Evolutionary conservation across 2,888 invertebrate genomes (phyloP).

Genomic region (Apodemia duryi): DNA sequence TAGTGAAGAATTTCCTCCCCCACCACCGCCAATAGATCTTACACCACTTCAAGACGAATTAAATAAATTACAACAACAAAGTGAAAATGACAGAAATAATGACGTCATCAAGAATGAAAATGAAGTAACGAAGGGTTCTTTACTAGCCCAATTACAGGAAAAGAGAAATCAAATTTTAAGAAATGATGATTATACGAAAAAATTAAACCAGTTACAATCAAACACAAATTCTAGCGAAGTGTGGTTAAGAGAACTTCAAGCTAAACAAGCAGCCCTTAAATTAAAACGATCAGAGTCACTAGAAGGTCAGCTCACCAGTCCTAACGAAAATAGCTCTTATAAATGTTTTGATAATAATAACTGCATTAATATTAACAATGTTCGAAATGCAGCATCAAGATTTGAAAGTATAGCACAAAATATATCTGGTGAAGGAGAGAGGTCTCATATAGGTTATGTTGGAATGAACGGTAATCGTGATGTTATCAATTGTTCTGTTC

Average conservation of each 20-base stretch:
- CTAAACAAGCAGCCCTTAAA: conserved; percentile 83
- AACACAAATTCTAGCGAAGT: conserved; percentile 71
- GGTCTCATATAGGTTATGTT: conserved; percentile 62
- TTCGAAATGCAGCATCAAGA: conserved; percentile 89
- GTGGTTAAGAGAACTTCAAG: conserved; percentile 89
- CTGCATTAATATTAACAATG: conserved; percentile 60
- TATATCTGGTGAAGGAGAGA: conserved; percentile 48
- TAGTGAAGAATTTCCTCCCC: conserved; percentile 94
- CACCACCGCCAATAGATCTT: conserved; percentile 88
- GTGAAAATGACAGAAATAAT: conserved; percentile 31
- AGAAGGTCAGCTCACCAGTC: conserved; percentile 58
- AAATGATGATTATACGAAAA: conserved; percentile 55
- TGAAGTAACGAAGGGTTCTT: conserved; percentile 62
- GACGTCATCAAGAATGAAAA: conserved; percentile 38
- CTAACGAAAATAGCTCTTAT: conserved; percentile 40
- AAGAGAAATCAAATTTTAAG: conserved; percentile 81
- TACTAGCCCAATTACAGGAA: conserved; percentile 82
- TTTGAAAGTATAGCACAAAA: conserved; percentile 81
- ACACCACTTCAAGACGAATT: conserved; percentile 82
- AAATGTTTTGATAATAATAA: conserved; percentile 36
- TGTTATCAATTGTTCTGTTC: conserved; percentile 64
- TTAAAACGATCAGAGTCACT: conserved; percentile 59
- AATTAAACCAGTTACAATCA: conserved; percentile 49
- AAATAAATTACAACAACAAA: conserved; percentile 61
- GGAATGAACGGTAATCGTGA: conserved; percentile 68